Evolutionary conservation across 2,113 vertebrate species (phyloP).

Genomic region (Toxostoma redivivum): DNA sequence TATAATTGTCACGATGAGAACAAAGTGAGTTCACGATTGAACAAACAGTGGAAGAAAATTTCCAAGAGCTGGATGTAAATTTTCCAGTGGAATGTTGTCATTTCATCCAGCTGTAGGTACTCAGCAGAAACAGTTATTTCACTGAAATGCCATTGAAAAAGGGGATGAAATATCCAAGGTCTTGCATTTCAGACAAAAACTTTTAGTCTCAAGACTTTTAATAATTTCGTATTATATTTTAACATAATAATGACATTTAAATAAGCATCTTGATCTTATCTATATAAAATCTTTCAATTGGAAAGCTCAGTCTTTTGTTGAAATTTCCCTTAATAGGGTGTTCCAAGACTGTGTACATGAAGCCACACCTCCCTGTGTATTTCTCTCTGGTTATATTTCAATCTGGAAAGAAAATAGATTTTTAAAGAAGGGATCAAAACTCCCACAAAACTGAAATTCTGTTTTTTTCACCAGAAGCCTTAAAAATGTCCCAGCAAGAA

Average conservation of each 20-base stretch:
- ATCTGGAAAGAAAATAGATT: not conserved
- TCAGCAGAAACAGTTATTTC: not conserved
- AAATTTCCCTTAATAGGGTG: not conserved
- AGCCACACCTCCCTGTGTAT: not conserved
- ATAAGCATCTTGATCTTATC: not conserved
- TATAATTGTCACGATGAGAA: not conserved
- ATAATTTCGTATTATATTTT: not conserved
- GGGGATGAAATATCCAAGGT: fast-evolving
- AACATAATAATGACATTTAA: not conserved
- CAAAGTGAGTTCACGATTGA: not conserved
- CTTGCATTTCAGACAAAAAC: not conserved
- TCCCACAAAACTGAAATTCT: not conserved
- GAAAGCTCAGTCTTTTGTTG: not conserved
- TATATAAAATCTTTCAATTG: not conserved
- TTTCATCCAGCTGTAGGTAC: not conserved
- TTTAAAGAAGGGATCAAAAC: not conserved
- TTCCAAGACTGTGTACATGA: not conserved
- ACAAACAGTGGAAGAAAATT: not conserved
- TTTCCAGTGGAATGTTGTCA: not conserved
- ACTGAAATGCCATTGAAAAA: not conserved
- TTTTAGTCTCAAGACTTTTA: not conserved
- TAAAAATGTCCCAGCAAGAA: not conserved
- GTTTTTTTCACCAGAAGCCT: not conserved
- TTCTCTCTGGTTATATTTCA: not conserved
- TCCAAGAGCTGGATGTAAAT: not conserved